Evolutionary conservation across 2,797 vertebrate genomes (phyloP).

Genomic region (Chromis chromis): DNA sequence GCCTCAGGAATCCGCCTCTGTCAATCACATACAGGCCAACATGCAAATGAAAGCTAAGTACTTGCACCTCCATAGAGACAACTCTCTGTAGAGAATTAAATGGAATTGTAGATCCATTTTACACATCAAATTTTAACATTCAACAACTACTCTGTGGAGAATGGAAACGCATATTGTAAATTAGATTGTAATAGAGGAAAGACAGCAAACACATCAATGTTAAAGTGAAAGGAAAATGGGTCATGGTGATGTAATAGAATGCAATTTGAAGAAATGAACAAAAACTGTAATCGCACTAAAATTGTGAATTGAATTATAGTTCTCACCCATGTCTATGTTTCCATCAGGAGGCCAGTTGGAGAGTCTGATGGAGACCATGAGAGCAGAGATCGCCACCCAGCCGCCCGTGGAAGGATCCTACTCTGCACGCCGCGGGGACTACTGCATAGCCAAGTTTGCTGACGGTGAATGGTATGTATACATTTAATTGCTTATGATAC

Average conservation of each 20-base stretch:
- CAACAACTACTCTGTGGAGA: neutral
- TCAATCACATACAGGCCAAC: slow-evolving; percentile 21
- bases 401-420: slow-evolving; percentile 94
- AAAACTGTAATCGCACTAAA: neutral
- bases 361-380: slow-evolving; percentile 97
- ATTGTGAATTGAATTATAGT: neutral
- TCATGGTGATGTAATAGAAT: slow-evolving; percentile 25
- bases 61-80: slow-evolving; percentile 4
- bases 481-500: neutral
- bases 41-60: slow-evolving; percentile 8
- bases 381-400: slow-evolving; percentile 90
- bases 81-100: neutral
- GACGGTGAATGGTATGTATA: slow-evolving; percentile 94
- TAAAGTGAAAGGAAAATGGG: neutral
- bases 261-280: slow-evolving; percentile 2
- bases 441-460: slow-evolving; percentile 95
- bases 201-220: slow-evolving; percentile 1
- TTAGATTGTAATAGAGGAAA: neutral
- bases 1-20: slow-evolving; percentile 1
- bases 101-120: slow-evolving; percentile 15
- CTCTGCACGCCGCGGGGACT: slow-evolving; percentile 89
- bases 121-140: neutral
- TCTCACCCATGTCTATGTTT: slow-evolving; percentile 16
- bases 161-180: neutral
- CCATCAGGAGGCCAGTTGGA: slow-evolving; percentile 91